Evolutionary conservation across 2,797 vertebrate genomes (phyloP).

Genomic region (Hybognathus amarus): DNA sequence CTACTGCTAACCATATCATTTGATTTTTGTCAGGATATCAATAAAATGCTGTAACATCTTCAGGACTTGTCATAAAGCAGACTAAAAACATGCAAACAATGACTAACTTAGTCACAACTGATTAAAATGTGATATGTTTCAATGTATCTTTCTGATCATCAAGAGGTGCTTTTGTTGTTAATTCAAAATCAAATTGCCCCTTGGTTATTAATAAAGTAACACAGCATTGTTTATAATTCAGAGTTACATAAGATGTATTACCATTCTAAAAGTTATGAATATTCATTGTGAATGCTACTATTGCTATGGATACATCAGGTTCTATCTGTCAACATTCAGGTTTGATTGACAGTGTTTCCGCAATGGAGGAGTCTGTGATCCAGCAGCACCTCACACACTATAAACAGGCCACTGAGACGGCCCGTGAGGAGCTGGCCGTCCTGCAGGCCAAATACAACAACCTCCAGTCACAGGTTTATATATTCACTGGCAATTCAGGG

Average conservation of each 20-base stretch:
- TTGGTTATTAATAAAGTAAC: background rate
- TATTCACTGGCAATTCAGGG: background rate
- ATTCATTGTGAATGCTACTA: background rate
- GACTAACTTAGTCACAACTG: background rate
- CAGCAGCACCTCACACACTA: slow-evolving; percentile 77
- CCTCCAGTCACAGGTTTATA: slow-evolving; percentile 77
- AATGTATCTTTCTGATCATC: background rate
- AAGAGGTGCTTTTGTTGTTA: background rate
- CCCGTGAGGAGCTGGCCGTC: slow-evolving; percentile 80
- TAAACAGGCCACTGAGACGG: slow-evolving; percentile 75
- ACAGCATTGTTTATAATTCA: background rate
- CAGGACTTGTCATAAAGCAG: background rate
- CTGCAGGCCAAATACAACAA: slow-evolving; percentile 76
- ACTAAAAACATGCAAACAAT: background rate
- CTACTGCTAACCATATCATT: background rate
- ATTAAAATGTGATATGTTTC: background rate
- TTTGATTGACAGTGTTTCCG: background rate
- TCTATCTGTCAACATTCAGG: slow-evolving; percentile 7
- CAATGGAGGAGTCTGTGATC: slow-evolving; percentile 66
- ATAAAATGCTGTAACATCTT: background rate
- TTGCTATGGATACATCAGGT: background rate
- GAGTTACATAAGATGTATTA: background rate
- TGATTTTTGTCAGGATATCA: background rate
- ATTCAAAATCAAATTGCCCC: background rate
- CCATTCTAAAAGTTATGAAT: background rate